These are phyloP conservation scores for Dasypus novemcinctus DNA, from an alignment of 2,113 vertebrate genomes.

Conservation along the genomic window DNA sequence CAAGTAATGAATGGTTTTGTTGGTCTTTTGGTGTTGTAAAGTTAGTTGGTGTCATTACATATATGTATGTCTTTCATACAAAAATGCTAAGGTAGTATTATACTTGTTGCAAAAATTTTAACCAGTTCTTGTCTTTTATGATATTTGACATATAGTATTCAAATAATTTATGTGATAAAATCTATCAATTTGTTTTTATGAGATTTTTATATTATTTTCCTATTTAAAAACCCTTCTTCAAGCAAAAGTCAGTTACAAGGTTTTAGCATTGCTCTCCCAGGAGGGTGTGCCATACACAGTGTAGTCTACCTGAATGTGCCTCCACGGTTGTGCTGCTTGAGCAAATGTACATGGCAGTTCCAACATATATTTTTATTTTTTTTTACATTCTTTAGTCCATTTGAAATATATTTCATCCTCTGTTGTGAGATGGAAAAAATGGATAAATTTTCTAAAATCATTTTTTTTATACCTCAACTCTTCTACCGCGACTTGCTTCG, in stretches of 20 bases:
- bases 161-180: background rate
- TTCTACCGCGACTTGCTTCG: background rate
- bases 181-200: background rate
- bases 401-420: background rate
- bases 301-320: background rate
- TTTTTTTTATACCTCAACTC: constrained; percentile 13
- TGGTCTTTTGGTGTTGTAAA: background rate
- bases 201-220: background rate
- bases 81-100: background rate
- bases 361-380: background rate
- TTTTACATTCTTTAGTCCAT: background rate
- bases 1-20: background rate
- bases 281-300: background rate
- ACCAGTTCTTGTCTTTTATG: background rate
- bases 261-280: no score
- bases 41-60: background rate
- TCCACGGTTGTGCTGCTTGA: background rate
- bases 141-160: background rate
- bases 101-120: background rate
- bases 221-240: background rate
- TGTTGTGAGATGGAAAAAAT: background rate
- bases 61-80: background rate
- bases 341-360: background rate
- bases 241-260: background rate
- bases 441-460: background rate